Evolutionary conservation across 2,797 vertebrate species (phyloP), one percentile per base, ranked within the genome.

Genomic region (Falco rusticolus): DNA sequence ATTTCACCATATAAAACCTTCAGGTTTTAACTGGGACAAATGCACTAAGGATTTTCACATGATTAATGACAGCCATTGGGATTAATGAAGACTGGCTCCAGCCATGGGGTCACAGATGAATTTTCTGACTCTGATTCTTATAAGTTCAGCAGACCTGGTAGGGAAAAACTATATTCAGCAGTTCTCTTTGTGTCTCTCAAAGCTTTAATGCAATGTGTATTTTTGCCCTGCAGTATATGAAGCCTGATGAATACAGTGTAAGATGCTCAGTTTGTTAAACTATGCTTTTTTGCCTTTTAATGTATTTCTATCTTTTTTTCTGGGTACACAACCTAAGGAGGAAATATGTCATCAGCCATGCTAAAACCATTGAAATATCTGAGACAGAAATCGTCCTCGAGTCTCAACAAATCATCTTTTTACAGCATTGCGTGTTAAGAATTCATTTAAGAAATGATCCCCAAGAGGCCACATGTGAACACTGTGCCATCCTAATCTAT

Each of bases 381-480:
- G 41, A 12, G 80, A 90, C 90, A 91, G 53, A 93, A 96, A 89
- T 87, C 0, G 4, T 93, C 72, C 68, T 77, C 6, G 4, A 71
- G 50, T 93, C 86, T 92, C 88, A 94, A 91, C 86, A 96, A 89
- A 95, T 96, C 86, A 96, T 93, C 53, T 93, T 96, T 94, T 92
- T 93, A 89, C 78, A 89, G 43, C 81, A 59, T 78, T 89, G 39
- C 1, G 0, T 95, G 71, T 94, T 91, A 95, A 71, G 84, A 91
- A 92, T 93, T 96, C 70, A 95, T 95, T 95, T 95, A 87, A 89
- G 86, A 93, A 95, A 96, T 85, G 64, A 92, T 96, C 82, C 93
- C 83, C 91, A 96, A 91, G 95, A 94, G 96, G 71, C 90, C 85
- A 90, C 80, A 70, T 85, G 63, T 87, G 95, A 97, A 84, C 37